These are phyloP conservation scores for Chrysotoxum bicinctum DNA, from an alignment of 2,888 invertebrate genomes.

Conservation along the genomic window DNA sequence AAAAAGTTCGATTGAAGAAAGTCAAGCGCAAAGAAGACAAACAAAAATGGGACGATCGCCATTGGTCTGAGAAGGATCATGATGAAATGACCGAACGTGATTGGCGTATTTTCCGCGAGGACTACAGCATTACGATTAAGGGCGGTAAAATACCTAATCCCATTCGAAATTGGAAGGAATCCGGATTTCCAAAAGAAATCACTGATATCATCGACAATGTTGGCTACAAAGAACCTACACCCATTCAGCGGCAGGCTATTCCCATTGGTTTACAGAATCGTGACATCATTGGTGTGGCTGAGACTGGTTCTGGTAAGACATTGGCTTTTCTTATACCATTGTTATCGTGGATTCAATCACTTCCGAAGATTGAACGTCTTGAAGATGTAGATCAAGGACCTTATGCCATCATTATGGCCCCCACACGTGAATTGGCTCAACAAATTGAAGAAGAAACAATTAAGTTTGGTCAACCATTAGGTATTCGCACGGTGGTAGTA, in stretches of 20 bases:
- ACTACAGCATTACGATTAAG: constrained; percentile 99
- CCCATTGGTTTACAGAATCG: constrained; percentile 97
- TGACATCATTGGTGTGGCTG: constrained; percentile 99
- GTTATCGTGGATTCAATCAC: constrained; percentile 97
- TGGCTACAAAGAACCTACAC: constrained; percentile 98
- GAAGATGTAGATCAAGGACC: constrained; percentile 97
- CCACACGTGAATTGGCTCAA: constrained; percentile 99
- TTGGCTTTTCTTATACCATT: constrained; percentile 98
- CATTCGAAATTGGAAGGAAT: constrained; percentile 97
- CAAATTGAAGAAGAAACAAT: constrained; percentile 99
- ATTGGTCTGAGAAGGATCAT: constrained; percentile 97
- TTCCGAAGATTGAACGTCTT: constrained; percentile 96
- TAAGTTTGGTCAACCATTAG: constrained; percentile 96
- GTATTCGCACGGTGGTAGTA: constrained; percentile 97
- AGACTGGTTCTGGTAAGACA: constrained; percentile 99
- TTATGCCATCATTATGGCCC: constrained; percentile 99
- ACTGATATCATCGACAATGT: constrained; percentile 96
- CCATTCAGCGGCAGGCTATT: constrained; percentile 99
- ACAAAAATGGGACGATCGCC: constrained; percentile 99
- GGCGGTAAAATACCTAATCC: constrained; percentile 99
- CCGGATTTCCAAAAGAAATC: constrained; percentile 93
- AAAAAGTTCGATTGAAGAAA: constrained; percentile 95
- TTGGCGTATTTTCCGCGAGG: constrained; percentile 99
- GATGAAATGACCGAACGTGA: constrained; percentile 99
- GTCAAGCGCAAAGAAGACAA: constrained; percentile 98